These are phyloP conservation scores for Hemistola chrysoprasaria DNA, from an alignment of 2,888 invertebrate species.

Conservation along the genomic window DNA sequence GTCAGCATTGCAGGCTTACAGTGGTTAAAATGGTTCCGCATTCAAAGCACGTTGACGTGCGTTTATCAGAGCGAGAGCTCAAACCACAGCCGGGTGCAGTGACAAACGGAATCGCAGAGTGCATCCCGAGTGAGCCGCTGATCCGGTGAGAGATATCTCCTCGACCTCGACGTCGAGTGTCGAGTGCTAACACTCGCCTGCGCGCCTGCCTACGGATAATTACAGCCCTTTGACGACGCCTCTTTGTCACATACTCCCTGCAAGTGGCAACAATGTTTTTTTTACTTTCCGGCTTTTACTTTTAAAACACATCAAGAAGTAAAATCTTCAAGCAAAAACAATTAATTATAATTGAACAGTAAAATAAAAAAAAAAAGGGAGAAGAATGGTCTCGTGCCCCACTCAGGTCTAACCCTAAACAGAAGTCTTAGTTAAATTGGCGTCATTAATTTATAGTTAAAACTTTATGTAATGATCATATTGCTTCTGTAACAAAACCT, in stretches of 20 bases:
- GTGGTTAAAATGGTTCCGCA: slow-evolving; percentile 59
- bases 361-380: too few species aligned
- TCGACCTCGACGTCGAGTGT: slow-evolving; percentile 73
- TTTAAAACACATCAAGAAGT: slow-evolving; percentile 23
- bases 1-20: slow-evolving; percentile 40
- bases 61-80: slow-evolving; percentile 75
- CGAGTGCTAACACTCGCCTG: slow-evolving; percentile 67
- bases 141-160: slow-evolving; percentile 78
- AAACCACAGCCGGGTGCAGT: slow-evolving; percentile 67
- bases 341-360: too few species aligned
- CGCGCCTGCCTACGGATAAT: slow-evolving; percentile 68
- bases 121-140: slow-evolving; percentile 77
- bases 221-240: slow-evolving; percentile 70
- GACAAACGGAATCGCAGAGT: slow-evolving; percentile 81
- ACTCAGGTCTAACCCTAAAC: too few species aligned
- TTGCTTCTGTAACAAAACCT: slow-evolving; percentile 41
- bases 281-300: slow-evolving; percentile 32
- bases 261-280: slow-evolving; percentile 59
- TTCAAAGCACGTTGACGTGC: slow-evolving; percentile 75
- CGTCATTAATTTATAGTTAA: slow-evolving; percentile 34
- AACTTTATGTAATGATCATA: slow-evolving; percentile 38
- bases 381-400: too few species aligned
- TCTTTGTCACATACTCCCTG: slow-evolving; percentile 56
- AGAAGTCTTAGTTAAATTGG: too few species aligned
- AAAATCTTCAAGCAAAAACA: slow-evolving; percentile 10